A percentile compares a stretch with the other conserved stretches of the same genome.
Conservation (phyloP, 2,113 vertebrate genomes). For the Cinclus cinclus region DNA sequence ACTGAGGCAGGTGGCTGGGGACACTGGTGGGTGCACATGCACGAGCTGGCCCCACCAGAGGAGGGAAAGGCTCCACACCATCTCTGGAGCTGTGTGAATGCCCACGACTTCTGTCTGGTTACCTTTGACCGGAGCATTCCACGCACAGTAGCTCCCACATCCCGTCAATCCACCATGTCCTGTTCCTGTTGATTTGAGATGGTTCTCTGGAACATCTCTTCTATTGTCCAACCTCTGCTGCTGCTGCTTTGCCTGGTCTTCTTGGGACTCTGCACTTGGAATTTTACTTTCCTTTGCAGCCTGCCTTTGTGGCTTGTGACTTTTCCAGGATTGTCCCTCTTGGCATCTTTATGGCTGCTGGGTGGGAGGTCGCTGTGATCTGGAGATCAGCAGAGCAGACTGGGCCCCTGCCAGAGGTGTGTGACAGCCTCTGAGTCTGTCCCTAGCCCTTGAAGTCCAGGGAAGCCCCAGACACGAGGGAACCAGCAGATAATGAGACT, state of each 20-base stretch:
- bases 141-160: background rate
- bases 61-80: background rate
- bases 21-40: background rate
- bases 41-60: background rate
- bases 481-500: background rate
- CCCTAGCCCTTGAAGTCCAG: background rate
- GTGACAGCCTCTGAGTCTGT: background rate
- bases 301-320: background rate
- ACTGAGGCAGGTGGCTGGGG: background rate
- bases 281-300: background rate
- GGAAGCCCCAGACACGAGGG: background rate
- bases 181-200: rapidly evolving
- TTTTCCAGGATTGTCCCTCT: background rate
- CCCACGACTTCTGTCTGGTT: background rate
- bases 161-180: rapidly evolving
- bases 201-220: background rate
- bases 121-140: background rate
- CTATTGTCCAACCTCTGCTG: background rate
- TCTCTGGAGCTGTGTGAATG: background rate
- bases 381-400: background rate
- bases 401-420: background rate
- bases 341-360: background rate
- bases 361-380: rapidly evolving
- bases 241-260: background rate
- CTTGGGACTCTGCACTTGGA: background rate